phyloP scores from a whole-genome alignment of 2,113 vertebrate species.

The Enhydra lutris region DNA sequence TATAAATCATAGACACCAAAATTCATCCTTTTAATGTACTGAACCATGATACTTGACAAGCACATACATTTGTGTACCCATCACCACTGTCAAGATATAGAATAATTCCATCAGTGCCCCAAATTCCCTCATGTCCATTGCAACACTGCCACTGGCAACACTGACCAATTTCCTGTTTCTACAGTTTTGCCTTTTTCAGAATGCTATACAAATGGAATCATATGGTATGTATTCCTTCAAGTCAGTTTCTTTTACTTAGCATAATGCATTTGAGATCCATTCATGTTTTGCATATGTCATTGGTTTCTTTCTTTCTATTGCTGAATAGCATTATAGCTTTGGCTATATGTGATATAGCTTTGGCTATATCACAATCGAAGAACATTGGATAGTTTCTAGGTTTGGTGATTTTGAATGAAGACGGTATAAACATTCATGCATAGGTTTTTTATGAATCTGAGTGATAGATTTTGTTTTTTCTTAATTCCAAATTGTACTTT shows the following conservation, averaged over 20 bases:
- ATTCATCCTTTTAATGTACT: neutral
- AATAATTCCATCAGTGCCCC: neutral
- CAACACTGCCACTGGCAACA: neutral
- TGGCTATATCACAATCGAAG: neutral
- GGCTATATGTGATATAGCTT: neutral
- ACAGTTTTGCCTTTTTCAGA: neutral
- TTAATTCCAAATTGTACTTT: neutral
- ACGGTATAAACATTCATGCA: neutral
- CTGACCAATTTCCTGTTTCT: neutral
- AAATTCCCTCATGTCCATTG: neutral
- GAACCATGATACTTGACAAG: neutral
- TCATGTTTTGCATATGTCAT: neutral
- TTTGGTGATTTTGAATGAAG: neutral
- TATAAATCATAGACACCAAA: neutral
- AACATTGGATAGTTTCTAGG: neutral
- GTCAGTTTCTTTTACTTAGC: conserved; percentile 10
- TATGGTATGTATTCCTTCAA: neutral
- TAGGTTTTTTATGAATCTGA: neutral
- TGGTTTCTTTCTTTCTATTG: neutral
- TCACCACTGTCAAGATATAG: neutral
- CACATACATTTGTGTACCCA: neutral
- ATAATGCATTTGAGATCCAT: neutral
- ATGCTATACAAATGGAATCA: neutral
- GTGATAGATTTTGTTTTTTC: neutral
- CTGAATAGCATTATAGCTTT: neutral